phyloP scores from a whole-genome alignment of 2,888 invertebrate genomes.

The Eupeodes luniger region DNA sequence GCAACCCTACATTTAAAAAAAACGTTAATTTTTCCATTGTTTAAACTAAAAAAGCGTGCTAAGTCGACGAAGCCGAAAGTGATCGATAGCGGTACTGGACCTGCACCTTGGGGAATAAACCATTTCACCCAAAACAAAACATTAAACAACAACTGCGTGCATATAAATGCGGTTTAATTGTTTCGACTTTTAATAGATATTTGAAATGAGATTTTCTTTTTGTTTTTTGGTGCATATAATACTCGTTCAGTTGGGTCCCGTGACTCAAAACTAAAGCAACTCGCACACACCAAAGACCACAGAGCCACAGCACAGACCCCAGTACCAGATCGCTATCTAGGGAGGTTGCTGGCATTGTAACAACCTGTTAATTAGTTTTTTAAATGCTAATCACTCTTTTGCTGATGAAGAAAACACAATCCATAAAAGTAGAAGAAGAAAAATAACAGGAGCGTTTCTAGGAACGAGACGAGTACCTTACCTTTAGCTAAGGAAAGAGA shows the following conservation, averaged over 20 bases:
- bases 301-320: background rate
- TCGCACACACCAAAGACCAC: background rate
- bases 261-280: constrained; percentile 25
- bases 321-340: constrained; percentile 57
- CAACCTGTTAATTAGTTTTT: constrained; percentile 75
- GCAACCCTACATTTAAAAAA: constrained; percentile 5
- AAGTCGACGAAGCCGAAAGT: constrained; percentile 47
- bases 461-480: background rate
- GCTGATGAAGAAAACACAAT: constrained; percentile 7
- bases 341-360: constrained; percentile 65
- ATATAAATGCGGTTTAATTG: constrained; percentile 34
- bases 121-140: background rate
- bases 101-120: constrained; percentile 16
- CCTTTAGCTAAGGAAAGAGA: background rate
- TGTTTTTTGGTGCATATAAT: constrained; percentile 14
- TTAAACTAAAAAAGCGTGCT: constrained; percentile 46
- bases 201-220: constrained; percentile 34
- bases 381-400: constrained; percentile 74
- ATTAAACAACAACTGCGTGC: background rate
- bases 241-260: constrained; percentile 12
- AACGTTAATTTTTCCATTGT: constrained; percentile 31
- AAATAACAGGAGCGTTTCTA: background rate
- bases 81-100: constrained; percentile 43
- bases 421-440: background rate
- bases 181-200: constrained; percentile 55